A percentile compares a stretch with the other conserved stretches of the same genome.
Conservation (phyloP, 2,797 vertebrate species). For the Petrocephalus sullivani region DNA sequence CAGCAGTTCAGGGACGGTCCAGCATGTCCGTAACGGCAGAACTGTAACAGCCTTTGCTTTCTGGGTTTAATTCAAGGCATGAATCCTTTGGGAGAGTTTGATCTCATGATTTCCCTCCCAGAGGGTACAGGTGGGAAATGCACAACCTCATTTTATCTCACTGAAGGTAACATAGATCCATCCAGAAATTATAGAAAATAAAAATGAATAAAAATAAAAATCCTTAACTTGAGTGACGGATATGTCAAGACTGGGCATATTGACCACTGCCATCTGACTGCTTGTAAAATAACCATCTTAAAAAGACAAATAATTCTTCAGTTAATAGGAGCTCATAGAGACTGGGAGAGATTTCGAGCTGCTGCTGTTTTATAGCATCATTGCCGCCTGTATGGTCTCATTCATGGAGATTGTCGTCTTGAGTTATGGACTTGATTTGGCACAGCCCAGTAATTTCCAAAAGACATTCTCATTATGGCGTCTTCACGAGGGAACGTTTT, state of each 20-base stretch:
- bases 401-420: constrained; percentile 1
- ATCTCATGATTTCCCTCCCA: neutral
- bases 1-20: neutral
- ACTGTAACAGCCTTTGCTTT: neutral
- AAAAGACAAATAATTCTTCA: neutral
- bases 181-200: neutral
- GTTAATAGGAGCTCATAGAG: neutral
- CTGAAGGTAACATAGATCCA: neutral
- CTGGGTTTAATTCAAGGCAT: neutral
- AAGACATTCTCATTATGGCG: neutral
- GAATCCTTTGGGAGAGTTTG: neutral
- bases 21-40: neutral
- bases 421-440: constrained; percentile 3
- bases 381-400: neutral
- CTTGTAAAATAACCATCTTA: neutral
- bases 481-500: neutral
- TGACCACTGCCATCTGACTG: neutral
- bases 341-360: neutral
- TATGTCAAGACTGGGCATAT: neutral
- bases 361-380: neutral
- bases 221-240: neutral
- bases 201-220: neutral
- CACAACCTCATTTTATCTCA: neutral
- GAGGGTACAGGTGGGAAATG: neutral
- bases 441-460: constrained; percentile 5